Evolutionary conservation across 2,888 invertebrate species (phyloP), one percentile per base, ranked within the genome.

Genomic region (Zaprionus bogoriensis): DNA sequence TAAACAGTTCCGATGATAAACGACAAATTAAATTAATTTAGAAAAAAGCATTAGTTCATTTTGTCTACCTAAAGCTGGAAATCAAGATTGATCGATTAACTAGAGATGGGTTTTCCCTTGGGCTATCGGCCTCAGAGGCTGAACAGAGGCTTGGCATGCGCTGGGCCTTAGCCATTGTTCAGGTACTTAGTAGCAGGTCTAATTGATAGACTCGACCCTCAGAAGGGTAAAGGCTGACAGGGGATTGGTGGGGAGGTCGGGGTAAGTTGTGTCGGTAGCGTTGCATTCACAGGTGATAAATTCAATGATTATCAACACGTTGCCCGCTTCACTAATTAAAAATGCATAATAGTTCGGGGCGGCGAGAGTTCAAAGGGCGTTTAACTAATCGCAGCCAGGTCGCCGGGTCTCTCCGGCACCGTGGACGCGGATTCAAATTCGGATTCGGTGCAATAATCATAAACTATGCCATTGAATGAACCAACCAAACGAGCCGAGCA

Each of bases 301-400:
- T 87, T 87, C 53, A 65, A 69, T 69, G 83, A 87, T 82, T 87
- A 87, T 83, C 83, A 74, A 71, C 82, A 81, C 82, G 58, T 69
- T 58, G 39, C 45, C 39, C 27, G 48, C 45, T 36, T 57, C 59
- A 59, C 80, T 83, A 86, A 86, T 86, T 79, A 79, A 83, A 83
- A 83, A 79, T 79, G 84, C 84, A 86, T 84, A 73, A 60, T 61
- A 58, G 45, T 39, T 3, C 6, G 25, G n/a, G 20, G 51, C 73
- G 73, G 77, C 23, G 14, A 5, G 72, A 76, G 73, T 72, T 76
- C 73, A 74, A 74, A 74, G 73, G 48, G 62, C 57, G 52, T 61
- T 66, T 59, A 52, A 64, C 60, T 71, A 86, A 84, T 77, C 84
- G 67, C 58, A 58, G 46, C 19, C 55, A 27, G 70, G 7, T 32